Percentiles rank a stretch among this genome's conserved stretches.
Evolutionary conservation across 2,888 invertebrate species (phyloP).

Genomic region (Mayetiola destructor): DNA sequence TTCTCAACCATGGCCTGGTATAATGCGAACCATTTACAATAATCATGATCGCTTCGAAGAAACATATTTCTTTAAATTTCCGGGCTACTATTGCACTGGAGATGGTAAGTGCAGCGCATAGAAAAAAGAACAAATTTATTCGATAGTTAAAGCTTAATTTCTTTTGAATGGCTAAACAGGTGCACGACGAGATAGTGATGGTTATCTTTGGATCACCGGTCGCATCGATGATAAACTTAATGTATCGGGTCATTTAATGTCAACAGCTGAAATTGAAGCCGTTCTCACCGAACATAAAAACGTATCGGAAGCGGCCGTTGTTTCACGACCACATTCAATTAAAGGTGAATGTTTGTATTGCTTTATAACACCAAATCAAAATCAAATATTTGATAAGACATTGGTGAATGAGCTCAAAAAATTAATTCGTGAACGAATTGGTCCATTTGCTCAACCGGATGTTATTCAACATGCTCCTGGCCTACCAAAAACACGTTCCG

Average conservation of each 20-base stretch:
- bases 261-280: constrained; percentile 86
- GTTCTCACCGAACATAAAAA: constrained; percentile 60
- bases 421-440: constrained; percentile 77
- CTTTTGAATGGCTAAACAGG: constrained; percentile 40
- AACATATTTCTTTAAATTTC: constrained; percentile 91
- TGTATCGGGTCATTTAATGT: constrained; percentile 94
- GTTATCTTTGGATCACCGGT: constrained; percentile 92
- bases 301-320: constrained; percentile 92
- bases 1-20: constrained; percentile 91
- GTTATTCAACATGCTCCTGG: constrained; percentile 86
- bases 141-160: not conserved
- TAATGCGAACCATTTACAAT: constrained; percentile 88
- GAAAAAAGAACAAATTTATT: not conserved
- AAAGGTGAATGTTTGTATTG: constrained; percentile 97
- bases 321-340: constrained; percentile 82
- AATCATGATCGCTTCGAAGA: constrained; percentile 81
- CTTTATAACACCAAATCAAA: constrained; percentile 83
- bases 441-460: constrained; percentile 92
- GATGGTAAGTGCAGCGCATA: constrained; percentile 54
- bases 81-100: constrained; percentile 94
- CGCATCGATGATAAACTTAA: constrained; percentile 98
- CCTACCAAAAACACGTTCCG: constrained; percentile 91
- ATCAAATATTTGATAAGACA: constrained; percentile 50
- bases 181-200: constrained; percentile 80
- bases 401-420: constrained; percentile 58